Conservation (phyloP, 2,888 invertebrate species). For the Drosophila mulleri region DNA sequence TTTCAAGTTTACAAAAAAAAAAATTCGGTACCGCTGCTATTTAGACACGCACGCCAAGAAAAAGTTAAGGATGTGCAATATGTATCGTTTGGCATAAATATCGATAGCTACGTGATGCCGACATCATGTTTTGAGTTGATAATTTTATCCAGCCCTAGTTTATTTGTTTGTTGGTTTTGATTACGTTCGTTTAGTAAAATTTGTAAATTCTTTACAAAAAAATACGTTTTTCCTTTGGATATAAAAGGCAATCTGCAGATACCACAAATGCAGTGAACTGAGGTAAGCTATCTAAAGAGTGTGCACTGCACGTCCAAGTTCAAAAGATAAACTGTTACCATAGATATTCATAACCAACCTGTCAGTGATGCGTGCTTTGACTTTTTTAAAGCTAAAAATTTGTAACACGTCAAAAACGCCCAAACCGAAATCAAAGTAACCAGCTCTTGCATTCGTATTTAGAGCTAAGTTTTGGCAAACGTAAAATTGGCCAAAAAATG, state of each 20-base stretch:
- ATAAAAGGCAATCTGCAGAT: neutral
- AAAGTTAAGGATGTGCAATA: conserved; percentile 39
- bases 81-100: conserved; percentile 16
- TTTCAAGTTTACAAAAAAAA: conserved; percentile 26
- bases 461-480: neutral
- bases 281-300: conserved; percentile 22
- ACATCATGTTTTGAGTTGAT: neutral
- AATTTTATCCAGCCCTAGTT: conserved; percentile 19
- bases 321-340: neutral
- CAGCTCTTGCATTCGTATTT: neutral
- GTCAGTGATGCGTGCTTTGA: conserved; percentile 26
- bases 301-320: neutral
- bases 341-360: neutral
- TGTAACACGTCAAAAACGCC: neutral
- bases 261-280: conserved; percentile 36
- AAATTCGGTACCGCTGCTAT: conserved; percentile 21
- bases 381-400: conserved; percentile 4
- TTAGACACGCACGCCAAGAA: conserved; percentile 56
- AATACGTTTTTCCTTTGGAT: neutral
- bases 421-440: neutral
- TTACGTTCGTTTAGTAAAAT: conserved; percentile 27
- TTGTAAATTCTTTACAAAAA: neutral
- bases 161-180: conserved; percentile 36
- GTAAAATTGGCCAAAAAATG: neutral
- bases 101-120: conserved; percentile 16